Conservation (phyloP, 2,113 vertebrate species). For the Lampris megalopsis region DNA sequence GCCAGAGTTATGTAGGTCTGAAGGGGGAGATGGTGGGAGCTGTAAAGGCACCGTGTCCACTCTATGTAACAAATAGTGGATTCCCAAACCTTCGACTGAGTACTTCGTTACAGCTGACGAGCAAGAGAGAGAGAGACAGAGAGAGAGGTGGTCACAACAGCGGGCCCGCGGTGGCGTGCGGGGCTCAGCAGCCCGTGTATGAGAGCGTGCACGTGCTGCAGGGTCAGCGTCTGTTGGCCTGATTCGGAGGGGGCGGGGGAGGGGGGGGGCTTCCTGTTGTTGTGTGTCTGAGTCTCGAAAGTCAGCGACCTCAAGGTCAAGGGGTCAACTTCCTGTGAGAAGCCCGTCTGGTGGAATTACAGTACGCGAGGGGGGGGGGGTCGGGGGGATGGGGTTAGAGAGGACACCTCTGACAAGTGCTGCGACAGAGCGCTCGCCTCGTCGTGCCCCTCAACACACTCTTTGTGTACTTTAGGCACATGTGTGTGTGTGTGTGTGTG, state of each 20-base stretch:
- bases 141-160: background rate
- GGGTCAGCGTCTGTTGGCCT: conserved; percentile 45
- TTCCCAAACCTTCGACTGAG: too few relatives aligned
- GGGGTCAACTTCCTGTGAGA: conserved; percentile 25
- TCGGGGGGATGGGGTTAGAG: background rate
- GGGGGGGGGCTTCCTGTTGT: conserved; percentile 55
- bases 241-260: conserved; percentile 27
- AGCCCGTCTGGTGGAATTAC: conserved; percentile 34
- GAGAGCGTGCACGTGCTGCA: conserved; percentile 15
- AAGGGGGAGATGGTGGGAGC: too few relatives aligned
- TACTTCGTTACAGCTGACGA: too few relatives aligned
- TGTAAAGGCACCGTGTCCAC: too few relatives aligned
- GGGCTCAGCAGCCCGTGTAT: conserved; percentile 2
- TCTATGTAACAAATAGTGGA: too few relatives aligned
- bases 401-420: conserved; percentile 1
- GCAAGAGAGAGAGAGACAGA: too few relatives aligned
- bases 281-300: conserved; percentile 53
- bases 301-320: conserved; percentile 52
- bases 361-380: conserved; percentile 11
- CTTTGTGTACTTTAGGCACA: background rate
- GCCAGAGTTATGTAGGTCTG: too few relatives aligned
- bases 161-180: too few relatives aligned
- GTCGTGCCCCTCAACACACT: conserved; percentile 31
- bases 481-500: background rate
- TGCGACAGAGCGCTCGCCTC: background rate